Conservation (phyloP, 1,140 invertebrate species). For the Geopemphigus sp. region DNA sequence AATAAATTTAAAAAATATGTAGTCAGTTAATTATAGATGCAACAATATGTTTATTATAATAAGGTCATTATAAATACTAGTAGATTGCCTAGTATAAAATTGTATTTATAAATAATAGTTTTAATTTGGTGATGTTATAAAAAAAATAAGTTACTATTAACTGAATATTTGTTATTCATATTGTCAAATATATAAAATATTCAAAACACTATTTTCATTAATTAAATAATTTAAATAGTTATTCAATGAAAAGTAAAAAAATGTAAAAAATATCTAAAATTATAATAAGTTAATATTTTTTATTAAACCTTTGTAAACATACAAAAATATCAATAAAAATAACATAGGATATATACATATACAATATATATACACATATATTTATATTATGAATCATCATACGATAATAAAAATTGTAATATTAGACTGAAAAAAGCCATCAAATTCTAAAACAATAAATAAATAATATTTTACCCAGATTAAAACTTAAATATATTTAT, state of each 20-base stretch:
- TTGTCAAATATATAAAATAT: not conserved
- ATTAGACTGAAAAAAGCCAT: slow-evolving; percentile 4
- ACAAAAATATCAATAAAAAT: slow-evolving; percentile 14
- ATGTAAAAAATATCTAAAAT: not conserved
- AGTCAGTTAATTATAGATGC: not conserved
- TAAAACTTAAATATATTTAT: slow-evolving; percentile 38
- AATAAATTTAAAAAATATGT: not conserved
- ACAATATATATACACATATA: not conserved
- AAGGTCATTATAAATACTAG: not conserved
- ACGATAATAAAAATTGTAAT: slow-evolving; percentile 1
- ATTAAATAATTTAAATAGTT: not conserved
- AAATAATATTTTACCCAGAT: slow-evolving; percentile 28
- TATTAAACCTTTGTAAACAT: slow-evolving; percentile 20
- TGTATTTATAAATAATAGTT: not conserved
- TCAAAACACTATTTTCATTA: not conserved
- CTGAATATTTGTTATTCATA: not conserved
- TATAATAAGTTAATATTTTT: not conserved
- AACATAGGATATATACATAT: not conserved
- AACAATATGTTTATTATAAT: slow-evolving; percentile 12
- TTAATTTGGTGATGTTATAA: slow-evolving; percentile 6
- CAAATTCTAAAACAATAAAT: slow-evolving; percentile 22
- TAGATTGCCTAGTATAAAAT: not conserved
- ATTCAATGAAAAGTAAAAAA: not conserved
- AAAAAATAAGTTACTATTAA: not conserved
- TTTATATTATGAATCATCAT: not conserved